phyloP scores from a whole-genome alignment of 2,797 vertebrate genomes.

The Megaceryle alcyon region DNA sequence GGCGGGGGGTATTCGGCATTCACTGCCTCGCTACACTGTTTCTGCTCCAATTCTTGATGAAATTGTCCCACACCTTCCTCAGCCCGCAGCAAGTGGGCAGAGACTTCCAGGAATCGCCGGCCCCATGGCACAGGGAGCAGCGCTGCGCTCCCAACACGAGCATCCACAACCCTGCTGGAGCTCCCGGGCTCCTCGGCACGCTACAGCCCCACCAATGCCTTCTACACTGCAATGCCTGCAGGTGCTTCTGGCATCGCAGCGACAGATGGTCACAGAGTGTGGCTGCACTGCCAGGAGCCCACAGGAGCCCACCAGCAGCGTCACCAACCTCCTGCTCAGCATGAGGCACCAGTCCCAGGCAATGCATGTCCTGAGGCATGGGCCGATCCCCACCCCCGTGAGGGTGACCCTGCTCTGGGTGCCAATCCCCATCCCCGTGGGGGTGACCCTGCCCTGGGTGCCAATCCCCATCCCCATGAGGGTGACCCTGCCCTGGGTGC shows the following conservation, averaged over 20 bases:
- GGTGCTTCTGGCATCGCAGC: accelerated
- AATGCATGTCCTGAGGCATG: accelerated
- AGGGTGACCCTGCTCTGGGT: neutral
- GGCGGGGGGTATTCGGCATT: accelerated
- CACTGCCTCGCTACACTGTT: neutral
- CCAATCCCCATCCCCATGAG: accelerated
- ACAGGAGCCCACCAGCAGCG: neutral
- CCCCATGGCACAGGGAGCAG: accelerated
- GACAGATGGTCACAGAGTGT: accelerated
- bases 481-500: neutral
- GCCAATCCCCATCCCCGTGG: accelerated
- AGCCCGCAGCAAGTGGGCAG: neutral
- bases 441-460: neutral
- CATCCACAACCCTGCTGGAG: accelerated
- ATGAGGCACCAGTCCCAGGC: accelerated
- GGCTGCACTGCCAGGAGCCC: neutral
- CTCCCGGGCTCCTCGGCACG: accelerated
- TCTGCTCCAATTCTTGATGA: neutral
- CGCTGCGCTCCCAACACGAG: accelerated
- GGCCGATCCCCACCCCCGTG: accelerated
- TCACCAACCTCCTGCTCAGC: neutral
- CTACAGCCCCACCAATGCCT: neutral
- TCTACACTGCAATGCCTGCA: accelerated
- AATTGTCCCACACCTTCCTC: neutral
- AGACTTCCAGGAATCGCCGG: neutral